Evolutionary conservation across 2,888 invertebrate species (phyloP), one percentile per base, ranked within the genome.

Genomic region (Synanthedon formicaeformis): DNA sequence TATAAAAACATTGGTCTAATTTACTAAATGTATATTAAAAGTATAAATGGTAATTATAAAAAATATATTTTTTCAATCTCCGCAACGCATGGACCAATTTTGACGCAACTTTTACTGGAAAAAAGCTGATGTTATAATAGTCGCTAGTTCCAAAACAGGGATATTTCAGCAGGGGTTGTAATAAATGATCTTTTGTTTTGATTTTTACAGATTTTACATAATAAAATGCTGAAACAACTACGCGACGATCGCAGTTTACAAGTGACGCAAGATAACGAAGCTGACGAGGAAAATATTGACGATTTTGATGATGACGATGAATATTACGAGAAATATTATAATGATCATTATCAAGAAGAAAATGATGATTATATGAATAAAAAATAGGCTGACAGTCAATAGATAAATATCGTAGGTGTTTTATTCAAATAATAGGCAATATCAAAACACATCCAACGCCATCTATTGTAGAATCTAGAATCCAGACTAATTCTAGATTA

Each of bases 191-290:
- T 34, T 34, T 34, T 34, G 27, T 45, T n/a, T 13, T 45, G 13
- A 12, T 53, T 51, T n/a, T 73, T 70, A 4, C 65, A 86, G 86
- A 81, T 85, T 14, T 65, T 74, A 40, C 77, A 82, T 57, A 79
- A 76, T 54, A 83, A 79, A 58, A 59, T 83, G 1, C 63, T 69
- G 12, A 83, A 78, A 52, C 69, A 73, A 52, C 54, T 69, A 51
- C 71, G 67, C 3, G 67, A 68, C 12, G 53, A 66, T 2, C 67
- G 64, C 6, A 62, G 64, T 12, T 59, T 60, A 64, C 62, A 63
- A 48, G 55, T 71, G 1, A 52, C 57, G 5, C 51, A 56, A 4
- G 59, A 58, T 0, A 51, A 56, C 0, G 62, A 63, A 0, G 58
- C 59, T 2, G 56, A 62, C 11, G 65, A 69, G 2, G 58, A 59